Evolutionary conservation across 2,888 invertebrate genomes (phyloP).

Genomic region (Platycheirus albimanus): DNA sequence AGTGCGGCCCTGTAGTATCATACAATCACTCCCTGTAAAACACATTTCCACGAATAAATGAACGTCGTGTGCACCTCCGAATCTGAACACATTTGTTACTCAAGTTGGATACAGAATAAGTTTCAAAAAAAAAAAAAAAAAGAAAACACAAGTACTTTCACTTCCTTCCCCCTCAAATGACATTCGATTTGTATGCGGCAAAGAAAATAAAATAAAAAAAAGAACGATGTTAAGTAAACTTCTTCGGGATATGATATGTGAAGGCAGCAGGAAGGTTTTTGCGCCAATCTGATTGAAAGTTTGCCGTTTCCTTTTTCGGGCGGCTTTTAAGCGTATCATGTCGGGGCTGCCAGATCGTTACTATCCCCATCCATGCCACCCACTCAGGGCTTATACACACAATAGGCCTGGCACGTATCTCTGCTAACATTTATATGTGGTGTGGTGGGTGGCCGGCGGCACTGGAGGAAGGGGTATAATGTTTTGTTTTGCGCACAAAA

Average conservation of each 20-base stretch:
- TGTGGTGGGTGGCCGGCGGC: too few species aligned
- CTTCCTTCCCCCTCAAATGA: slow-evolving; percentile 35
- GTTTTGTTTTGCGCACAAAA: slow-evolving; percentile 65
- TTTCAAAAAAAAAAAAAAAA: slow-evolving; percentile 38
- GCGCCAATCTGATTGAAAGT: slow-evolving; percentile 75
- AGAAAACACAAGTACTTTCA: slow-evolving; percentile 17
- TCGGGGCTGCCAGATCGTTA: slow-evolving; percentile 66
- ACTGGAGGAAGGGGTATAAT: too few species aligned
- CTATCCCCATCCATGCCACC: slow-evolving; percentile 44
- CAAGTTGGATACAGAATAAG: slow-evolving; percentile 46
- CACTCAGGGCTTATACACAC: slow-evolving; percentile 27
- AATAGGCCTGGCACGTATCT: slow-evolving; percentile 71
- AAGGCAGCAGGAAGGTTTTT: slow-evolving; percentile 59
- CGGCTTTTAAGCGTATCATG: slow-evolving; percentile 74
- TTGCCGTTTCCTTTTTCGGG: slow-evolving; percentile 73
- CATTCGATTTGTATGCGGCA: slow-evolving; percentile 64
- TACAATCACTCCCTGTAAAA: slow-evolving; percentile 46
- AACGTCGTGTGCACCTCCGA: slow-evolving; percentile 48
- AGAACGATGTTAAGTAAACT: background rate
- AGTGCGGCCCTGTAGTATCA: slow-evolving; percentile 2
- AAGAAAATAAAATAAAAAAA: slow-evolving; percentile 30
- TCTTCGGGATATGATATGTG: slow-evolving; percentile 38
- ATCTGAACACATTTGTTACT: slow-evolving; percentile 68
- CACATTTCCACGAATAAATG: slow-evolving; percentile 46
- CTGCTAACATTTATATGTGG: background rate